Percentiles rank a stretch among this genome's conserved stretches.
Evolutionary conservation across 2,797 vertebrate genomes (phyloP).

Genomic region (Manis pentadactyla): DNA sequence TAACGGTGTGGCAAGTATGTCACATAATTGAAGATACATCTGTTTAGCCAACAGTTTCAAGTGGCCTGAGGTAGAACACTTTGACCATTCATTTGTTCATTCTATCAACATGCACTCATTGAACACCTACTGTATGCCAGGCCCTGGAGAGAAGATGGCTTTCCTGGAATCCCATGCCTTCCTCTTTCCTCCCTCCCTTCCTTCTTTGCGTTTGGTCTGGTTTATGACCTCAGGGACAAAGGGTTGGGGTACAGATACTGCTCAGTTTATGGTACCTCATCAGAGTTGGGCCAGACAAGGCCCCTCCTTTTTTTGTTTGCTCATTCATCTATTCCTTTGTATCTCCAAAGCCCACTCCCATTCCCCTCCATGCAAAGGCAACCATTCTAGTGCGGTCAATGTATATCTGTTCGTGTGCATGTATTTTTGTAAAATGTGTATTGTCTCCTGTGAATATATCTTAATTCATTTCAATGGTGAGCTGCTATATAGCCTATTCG

Average conservation of each 20-base stretch:
- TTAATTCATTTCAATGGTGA: conserved; percentile 21
- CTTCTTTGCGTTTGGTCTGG: neutral
- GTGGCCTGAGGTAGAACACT: neutral
- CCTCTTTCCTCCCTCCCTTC: neutral
- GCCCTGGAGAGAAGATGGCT: neutral
- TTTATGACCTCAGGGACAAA: neutral
- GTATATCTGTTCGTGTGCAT: neutral
- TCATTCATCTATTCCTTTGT: conserved; percentile 1
- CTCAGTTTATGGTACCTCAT: neutral
- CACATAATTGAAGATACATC: neutral
- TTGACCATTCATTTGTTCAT: neutral
- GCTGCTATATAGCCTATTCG: neutral
- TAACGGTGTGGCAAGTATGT: conserved; percentile 44
- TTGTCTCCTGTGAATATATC: neutral
- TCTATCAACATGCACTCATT: neutral
- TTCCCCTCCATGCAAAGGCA: neutral
- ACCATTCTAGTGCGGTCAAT: neutral
- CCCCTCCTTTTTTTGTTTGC: neutral
- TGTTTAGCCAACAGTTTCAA: conserved; percentile 40
- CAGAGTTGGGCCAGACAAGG: neutral
- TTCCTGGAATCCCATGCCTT: neutral
- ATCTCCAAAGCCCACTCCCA: neutral
- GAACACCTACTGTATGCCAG: neutral
- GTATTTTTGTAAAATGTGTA: neutral
- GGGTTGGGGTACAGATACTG: neutral